A percentile compares a stretch with the other conserved stretches of the same genome.
phyloP scores from a whole-genome alignment of 2,797 vertebrate genomes.

The Alectoris magna region DNA sequence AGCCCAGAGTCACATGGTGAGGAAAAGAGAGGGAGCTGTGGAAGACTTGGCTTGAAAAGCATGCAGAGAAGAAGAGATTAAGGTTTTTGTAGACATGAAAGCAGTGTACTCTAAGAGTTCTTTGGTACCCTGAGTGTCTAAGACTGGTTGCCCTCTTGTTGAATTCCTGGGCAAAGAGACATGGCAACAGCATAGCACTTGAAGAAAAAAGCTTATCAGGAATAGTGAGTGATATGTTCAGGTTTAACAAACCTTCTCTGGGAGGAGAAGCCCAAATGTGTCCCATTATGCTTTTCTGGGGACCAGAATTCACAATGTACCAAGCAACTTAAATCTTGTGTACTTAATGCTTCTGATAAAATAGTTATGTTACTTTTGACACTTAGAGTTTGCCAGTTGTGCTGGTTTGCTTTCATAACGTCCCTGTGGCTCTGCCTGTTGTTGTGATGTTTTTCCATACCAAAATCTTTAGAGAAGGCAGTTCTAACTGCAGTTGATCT shows the following conservation, averaged over 20 bases:
- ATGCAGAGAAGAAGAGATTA: neutral
- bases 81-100: neutral
- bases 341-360: neutral
- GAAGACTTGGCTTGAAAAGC: neutral
- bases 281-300: neutral
- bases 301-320: neutral
- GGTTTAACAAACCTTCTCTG: neutral
- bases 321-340: neutral
- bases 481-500: neutral
- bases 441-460: neutral
- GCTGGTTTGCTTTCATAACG: neutral
- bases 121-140: neutral
- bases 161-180: neutral
- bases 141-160: neutral
- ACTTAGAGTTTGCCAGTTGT: neutral
- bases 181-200: too few relatives aligned
- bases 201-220: neutral
- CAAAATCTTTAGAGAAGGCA: neutral
- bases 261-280: neutral
- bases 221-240: neutral
- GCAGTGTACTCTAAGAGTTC: neutral
- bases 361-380: neutral
- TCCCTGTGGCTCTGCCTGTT: neutral
- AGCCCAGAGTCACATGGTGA: neutral
- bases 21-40: neutral